These are phyloP conservation scores for Stegostoma tigrinum DNA, from an alignment of 2,113 vertebrate genomes.

Conservation along the genomic window DNA sequence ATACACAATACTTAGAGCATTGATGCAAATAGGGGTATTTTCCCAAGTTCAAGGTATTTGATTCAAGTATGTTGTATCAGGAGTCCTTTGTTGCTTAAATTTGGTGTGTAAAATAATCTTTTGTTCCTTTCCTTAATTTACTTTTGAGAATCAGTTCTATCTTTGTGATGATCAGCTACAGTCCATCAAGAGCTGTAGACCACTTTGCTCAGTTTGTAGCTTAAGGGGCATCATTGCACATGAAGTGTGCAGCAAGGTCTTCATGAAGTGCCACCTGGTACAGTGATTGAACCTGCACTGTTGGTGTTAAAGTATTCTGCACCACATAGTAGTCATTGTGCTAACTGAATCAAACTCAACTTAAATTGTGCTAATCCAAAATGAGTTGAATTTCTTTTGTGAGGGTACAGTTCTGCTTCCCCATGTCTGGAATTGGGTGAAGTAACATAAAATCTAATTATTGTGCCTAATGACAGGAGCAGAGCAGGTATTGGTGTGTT, in stretches of 20 bases:
- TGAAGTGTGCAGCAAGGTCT: background rate
- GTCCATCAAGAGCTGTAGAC: background rate
- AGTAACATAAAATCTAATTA: background rate
- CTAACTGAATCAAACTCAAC: background rate
- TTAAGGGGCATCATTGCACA: background rate
- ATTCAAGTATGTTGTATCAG: background rate
- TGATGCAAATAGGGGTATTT: background rate
- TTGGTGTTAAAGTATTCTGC: no score
- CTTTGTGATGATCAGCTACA: background rate
- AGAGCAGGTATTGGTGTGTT: background rate
- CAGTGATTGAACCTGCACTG: background rate
- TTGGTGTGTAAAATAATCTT: background rate
- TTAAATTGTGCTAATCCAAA: background rate
- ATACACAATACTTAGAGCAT: background rate
- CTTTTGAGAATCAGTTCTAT: background rate
- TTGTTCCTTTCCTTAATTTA: background rate
- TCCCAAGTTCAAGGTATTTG: background rate
- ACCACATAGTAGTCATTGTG: background rate
- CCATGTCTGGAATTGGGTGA: background rate
- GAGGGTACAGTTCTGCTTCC: background rate
- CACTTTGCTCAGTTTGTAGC: background rate
- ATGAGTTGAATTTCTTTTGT: background rate
- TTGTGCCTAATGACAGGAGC: background rate
- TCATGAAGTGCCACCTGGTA: background rate
- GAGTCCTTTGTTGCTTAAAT: background rate